Base-by-base conservation (phyloP, 2,888 invertebrate species). In the Caenorhabditis sinica region DNA sequence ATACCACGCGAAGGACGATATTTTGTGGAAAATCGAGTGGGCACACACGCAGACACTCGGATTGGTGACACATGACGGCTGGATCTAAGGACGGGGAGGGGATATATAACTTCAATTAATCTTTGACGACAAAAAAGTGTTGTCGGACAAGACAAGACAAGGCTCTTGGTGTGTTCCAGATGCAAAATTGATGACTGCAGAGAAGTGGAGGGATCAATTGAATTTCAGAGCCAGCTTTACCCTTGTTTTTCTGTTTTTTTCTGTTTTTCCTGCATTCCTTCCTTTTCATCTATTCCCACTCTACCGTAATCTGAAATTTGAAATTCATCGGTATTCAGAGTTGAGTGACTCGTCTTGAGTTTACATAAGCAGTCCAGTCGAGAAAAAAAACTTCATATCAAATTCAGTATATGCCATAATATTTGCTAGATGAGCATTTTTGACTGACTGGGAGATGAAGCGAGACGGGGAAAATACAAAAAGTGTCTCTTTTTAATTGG, bases 101-200 rank as follows among this genome's bases (percentile, higher is more conserved):
- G 80, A 71, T 80, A 80, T 80, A 80, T 80, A 80, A 80, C 80
- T 80, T 80, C 80, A 73, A 80, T 80, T 80, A 80, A 80, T 80
- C 80, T 80, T 80, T 80, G 80, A 72, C 80, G 66, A 72, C 56
- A 65, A 65, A 71, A 79, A 71, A 65, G 79, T 72, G 79, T 79
- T 79, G 79, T 79, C 28, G 71, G 65, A 72, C 71, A 79, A 76
- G 36, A 43, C 33, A 36, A 49, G 20, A 43, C 60, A 30, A 49
- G 53, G 23, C 25, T n/a, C n/a, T n/a, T n/a, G 9, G 30, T 69
- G 77, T 77, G 77, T 77, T 76, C 76, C 76, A 76, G 75, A 76
- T 76, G 75, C 68, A 68, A 68, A 76, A 61, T 61, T 76, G 66
- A 76, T 66, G 65, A 23, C 17, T 25, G 69, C 4, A 20, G 20